phyloP scores from a whole-genome alignment of 2,888 invertebrate genomes.

The Actias luna region DNA sequence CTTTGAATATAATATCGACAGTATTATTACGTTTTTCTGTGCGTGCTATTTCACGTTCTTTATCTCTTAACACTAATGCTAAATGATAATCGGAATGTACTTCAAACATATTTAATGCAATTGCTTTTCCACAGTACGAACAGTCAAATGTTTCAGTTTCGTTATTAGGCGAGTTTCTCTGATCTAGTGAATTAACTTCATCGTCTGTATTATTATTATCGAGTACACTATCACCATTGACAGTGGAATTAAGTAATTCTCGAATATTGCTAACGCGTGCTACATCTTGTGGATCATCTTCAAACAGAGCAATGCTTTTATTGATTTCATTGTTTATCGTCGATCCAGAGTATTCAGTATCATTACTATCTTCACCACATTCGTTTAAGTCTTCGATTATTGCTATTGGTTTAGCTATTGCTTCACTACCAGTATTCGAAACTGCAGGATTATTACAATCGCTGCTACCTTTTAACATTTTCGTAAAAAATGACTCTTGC shows the following conservation, averaged over 20 bases:
- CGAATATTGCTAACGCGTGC: constrained; percentile 59
- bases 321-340: constrained; percentile 76
- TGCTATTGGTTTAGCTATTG: constrained; percentile 37
- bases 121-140: constrained; percentile 83
- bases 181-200: not conserved
- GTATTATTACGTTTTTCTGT: constrained; percentile 21
- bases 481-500: constrained; percentile 76
- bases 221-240: constrained; percentile 27
- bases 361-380: constrained; percentile 64
- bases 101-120: constrained; percentile 80
- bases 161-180: not conserved
- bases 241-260: constrained; percentile 49
- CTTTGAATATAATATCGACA: constrained; percentile 4
- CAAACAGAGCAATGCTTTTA: constrained; percentile 70
- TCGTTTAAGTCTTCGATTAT: constrained; percentile 51
- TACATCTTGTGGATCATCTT: constrained; percentile 59
- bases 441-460: not conserved
- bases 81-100: constrained; percentile 89
- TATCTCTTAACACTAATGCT: constrained; percentile 84
- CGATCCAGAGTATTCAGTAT: constrained; percentile 66
- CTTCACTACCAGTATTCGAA: constrained; percentile 12
- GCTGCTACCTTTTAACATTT: constrained; percentile 48
- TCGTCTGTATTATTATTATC: constrained; percentile 24
- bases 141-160: constrained; percentile 69
- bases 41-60: constrained; percentile 60